A percentile compares a stretch with the other conserved stretches of the same genome.
Conservation (phyloP, 2,888 invertebrate genomes). For the Euclidia mi region DNA sequence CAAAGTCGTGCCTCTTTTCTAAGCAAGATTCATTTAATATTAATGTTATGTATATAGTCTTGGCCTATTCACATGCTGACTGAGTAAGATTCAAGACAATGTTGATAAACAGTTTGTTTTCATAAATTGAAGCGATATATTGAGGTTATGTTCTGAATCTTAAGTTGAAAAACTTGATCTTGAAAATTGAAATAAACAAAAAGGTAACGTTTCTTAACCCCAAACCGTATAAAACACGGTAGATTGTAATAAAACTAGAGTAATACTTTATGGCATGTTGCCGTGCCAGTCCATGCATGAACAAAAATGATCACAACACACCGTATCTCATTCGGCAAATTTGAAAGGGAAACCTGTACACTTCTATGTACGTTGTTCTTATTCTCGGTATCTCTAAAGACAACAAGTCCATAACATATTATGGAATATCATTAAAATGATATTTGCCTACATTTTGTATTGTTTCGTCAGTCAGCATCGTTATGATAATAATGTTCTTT, state of each 20-base stretch:
- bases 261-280: slow-evolving; percentile 20
- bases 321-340: slow-evolving; percentile 40
- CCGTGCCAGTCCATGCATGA: slow-evolving; percentile 40
- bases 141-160: slow-evolving; percentile 2
- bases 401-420: background rate
- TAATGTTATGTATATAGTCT: slow-evolving; percentile 30
- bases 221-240: background rate
- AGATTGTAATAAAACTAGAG: slow-evolving; percentile 15
- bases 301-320: slow-evolving; percentile 46
- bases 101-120: slow-evolving; percentile 2
- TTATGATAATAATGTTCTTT: no score
- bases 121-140: background rate
- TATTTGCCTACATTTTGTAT: background rate
- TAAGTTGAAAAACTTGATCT: background rate
- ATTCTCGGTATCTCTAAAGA: background rate
- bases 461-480: slow-evolving; percentile 4
- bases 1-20: slow-evolving; percentile 37
- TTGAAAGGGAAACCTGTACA: slow-evolving; percentile 50
- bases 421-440: background rate
- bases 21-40: slow-evolving; percentile 35
- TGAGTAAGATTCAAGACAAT: slow-evolving; percentile 1
- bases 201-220: no score
- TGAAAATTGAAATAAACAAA: background rate
- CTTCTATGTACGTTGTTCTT: slow-evolving; percentile 24
- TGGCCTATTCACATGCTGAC: slow-evolving; percentile 16